Base-by-base conservation (phyloP, 2,888 invertebrate genomes). In the Hypercompe scribonia region DNA sequence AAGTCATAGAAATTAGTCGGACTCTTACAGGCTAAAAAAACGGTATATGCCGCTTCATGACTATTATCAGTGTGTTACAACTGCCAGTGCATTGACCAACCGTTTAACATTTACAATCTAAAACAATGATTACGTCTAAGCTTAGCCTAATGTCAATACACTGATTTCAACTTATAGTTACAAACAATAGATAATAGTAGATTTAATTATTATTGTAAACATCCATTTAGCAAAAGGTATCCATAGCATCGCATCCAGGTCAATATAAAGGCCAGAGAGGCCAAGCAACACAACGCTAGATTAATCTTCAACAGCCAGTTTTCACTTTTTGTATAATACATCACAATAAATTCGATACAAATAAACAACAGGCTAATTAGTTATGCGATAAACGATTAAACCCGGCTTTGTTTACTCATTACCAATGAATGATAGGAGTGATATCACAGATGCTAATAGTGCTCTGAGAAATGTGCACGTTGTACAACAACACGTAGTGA, bases 371-470 rank as follows among this genome's bases (percentile, higher is more conserved):
- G 50, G 54, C 28, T 70, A 63, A 66, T 74, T 67, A 76, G 67
- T 70, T 74, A 67, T 58, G 71, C 73, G 74, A 74, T 68, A 65
- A 74, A 68, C 67, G 67, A 77, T 76, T 74, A 64, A 72, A 72
- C 65, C 74, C 70, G 68, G 74, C 80, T 81, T 83, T 85, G 83
- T 81, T 80, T 77, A 75, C 61, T 79, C 61, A 76, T 76, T 76
- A 78, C 79, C 79, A 81, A 81, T 83, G 80, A 84, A 83, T 84
- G 81, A 80, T 81, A 82, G 67, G 66, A 83, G 82, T 87, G 86
- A 88, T 87, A 86, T 86, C 85, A 86, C 82, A 80, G 77, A 80
- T 75, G 71, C 71, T 78, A 81, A 81, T 84, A 84, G 72, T 81
- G 75, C 75, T 85, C 36, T 65, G 46, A 82, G 80, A 83, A 82